Conservation (phyloP, 1,140 invertebrate species). For the Rhagoletis zephyria region DNA sequence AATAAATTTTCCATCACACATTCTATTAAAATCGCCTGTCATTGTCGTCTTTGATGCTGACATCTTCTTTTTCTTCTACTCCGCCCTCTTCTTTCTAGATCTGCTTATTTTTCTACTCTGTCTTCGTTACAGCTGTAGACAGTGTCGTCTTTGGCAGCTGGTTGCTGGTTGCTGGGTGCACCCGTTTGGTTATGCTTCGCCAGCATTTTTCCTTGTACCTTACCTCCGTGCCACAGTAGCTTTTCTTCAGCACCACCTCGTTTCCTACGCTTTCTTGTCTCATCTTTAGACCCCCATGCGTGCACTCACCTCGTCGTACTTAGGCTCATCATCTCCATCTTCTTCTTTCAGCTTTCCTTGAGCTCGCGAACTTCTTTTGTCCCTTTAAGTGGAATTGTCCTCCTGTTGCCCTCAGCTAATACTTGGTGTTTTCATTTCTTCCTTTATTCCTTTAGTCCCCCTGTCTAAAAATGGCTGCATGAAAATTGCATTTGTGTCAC, state of each 20-base stretch:
- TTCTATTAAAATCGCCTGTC: constrained; percentile 54
- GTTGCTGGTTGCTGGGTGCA: neutral
- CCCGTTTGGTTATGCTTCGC: neutral
- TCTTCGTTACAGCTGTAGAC: neutral
- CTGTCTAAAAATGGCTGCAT: neutral
- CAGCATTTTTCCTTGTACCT: neutral
- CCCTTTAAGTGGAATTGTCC: neutral
- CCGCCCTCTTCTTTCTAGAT: neutral
- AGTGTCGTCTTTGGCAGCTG: neutral
- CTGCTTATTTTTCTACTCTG: neutral
- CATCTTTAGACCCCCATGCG: too few relatives aligned
- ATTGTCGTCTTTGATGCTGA: constrained; percentile 32
- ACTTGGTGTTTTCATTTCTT: neutral
- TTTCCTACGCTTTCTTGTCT: too few relatives aligned
- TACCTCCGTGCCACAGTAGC: neutral
- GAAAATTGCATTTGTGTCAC: constrained; percentile 12
- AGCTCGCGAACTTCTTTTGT: too few relatives aligned
- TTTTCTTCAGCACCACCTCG: neutral
- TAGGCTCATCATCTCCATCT: too few relatives aligned
- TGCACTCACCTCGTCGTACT: too few relatives aligned
- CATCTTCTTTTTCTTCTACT: neutral
- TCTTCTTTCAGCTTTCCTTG: too few relatives aligned
- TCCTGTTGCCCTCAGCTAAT: too few relatives aligned
- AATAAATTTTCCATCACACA: constrained; percentile 54
- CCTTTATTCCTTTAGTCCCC: neutral